phyloP scores from a whole-genome alignment of 2,888 invertebrate species.

The Cheilosia soror region DNA sequence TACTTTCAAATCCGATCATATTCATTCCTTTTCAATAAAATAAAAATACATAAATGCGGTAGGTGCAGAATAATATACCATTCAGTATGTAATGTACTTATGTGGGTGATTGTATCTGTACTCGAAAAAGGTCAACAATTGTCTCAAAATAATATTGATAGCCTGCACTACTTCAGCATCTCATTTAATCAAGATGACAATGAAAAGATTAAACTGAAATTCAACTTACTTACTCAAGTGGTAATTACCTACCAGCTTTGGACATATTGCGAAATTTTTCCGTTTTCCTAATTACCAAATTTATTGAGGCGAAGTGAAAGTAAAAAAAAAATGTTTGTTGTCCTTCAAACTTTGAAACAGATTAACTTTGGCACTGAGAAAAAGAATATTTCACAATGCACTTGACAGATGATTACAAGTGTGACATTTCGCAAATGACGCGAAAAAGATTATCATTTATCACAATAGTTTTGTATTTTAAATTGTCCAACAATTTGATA shows the following conservation, averaged over 20 bases:
- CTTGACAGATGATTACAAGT: neutral
- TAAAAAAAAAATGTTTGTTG: neutral
- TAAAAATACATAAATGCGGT: too few species aligned
- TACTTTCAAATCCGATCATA: too few species aligned
- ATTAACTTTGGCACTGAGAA: neutral
- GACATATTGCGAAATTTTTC: neutral
- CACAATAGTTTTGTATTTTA: neutral
- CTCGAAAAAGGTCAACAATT: too few species aligned
- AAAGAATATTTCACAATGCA: neutral
- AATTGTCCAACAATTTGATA: conserved; percentile 17
- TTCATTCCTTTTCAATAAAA: too few species aligned
- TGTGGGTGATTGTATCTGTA: neutral
- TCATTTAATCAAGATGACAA: conserved; percentile 18
- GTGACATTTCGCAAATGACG: conserved; percentile 4
- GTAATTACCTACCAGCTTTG: neutral
- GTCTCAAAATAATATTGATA: too few species aligned
- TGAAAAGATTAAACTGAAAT: neutral
- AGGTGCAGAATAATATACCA: too few species aligned
- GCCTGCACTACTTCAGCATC: neutral
- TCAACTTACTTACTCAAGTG: conserved; percentile 5
- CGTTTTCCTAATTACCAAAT: neutral
- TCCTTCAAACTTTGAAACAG: conserved; percentile 10
- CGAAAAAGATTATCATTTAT: conserved; percentile 2
- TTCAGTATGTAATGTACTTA: too few species aligned
- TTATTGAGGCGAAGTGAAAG: conserved; percentile 6